phyloP scores from a whole-genome alignment of 2,113 vertebrate species.

The Ophiodon elongatus region DNA sequence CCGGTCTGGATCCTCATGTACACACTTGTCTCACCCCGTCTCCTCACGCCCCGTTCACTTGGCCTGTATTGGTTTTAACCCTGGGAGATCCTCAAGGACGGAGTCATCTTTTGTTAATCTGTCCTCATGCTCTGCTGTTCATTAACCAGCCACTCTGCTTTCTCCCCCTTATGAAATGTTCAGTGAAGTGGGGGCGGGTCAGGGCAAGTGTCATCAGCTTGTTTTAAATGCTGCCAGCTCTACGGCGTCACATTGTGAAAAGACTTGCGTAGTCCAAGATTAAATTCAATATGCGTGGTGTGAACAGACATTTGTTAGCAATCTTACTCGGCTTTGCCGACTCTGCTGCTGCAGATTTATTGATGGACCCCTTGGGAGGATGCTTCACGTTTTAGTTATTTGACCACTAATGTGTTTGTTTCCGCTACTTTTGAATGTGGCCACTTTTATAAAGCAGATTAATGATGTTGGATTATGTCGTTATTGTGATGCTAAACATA shows the following conservation, averaged over 20 bases:
- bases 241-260: background rate
- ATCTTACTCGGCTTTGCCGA: background rate
- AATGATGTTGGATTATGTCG: slow-evolving; percentile 30
- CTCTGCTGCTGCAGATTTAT: slow-evolving; percentile 1
- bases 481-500: slow-evolving; percentile 40
- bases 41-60: slow-evolving; percentile 23
- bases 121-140: slow-evolving; percentile 52
- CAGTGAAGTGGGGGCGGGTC: background rate
- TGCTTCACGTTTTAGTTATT: slow-evolving; percentile 23
- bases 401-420: slow-evolving; percentile 30
- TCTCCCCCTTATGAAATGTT: slow-evolving; percentile 5
- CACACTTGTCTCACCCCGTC: slow-evolving; percentile 50
- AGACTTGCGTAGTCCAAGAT: background rate
- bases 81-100: slow-evolving; percentile 51
- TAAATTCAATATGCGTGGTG: background rate
- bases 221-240: slow-evolving; percentile 10
- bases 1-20: slow-evolving; percentile 35
- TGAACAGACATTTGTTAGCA: background rate
- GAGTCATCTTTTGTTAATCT: slow-evolving; percentile 60
- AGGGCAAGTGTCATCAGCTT: slow-evolving; percentile 10
- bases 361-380: slow-evolving; percentile 2
- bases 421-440: slow-evolving; percentile 18
- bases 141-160: slow-evolving; percentile 53
- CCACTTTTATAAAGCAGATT: background rate
- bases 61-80: slow-evolving; percentile 44